A percentile compares a stretch with the other conserved stretches of the same genome.
Conservation (phyloP, 2,888 invertebrate genomes). For the Chloroclysta siterata region DNA sequence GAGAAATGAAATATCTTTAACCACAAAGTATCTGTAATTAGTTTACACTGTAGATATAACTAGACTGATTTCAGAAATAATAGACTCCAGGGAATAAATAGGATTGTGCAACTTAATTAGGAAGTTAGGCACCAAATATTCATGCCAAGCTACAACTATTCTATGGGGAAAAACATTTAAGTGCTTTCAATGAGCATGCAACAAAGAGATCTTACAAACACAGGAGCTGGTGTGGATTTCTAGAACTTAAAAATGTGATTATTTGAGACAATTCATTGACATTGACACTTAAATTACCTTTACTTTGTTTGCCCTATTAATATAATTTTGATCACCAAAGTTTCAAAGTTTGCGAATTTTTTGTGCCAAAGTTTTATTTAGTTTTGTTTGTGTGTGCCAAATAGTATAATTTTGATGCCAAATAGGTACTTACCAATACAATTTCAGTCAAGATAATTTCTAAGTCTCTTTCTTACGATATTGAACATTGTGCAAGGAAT, state of each 20-base stretch:
- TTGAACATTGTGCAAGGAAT: slow-evolving; percentile 8
- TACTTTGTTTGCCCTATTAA: neutral
- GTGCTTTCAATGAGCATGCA: slow-evolving; percentile 24
- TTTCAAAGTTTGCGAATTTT: slow-evolving; percentile 17
- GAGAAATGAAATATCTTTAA: no score
- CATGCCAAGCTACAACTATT: slow-evolving; percentile 21
- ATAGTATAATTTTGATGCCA: slow-evolving; percentile 21
- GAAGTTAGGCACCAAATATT: slow-evolving; percentile 12
- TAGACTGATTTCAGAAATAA: no score
- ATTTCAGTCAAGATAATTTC: slow-evolving; percentile 13
- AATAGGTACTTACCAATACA: slow-evolving; percentile 21
- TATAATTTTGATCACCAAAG: neutral
- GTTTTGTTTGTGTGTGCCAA: slow-evolving; percentile 12
- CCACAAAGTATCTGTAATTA: no score
- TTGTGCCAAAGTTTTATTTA: slow-evolving; percentile 22
- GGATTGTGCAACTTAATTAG: no score
- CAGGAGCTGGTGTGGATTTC: slow-evolving; percentile 31
- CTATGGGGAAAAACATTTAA: slow-evolving; percentile 1
- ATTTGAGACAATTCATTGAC: slow-evolving; percentile 13
- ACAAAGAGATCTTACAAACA: slow-evolving; percentile 26
- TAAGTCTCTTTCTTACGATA: slow-evolving; percentile 12
- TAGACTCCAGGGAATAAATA: no score
- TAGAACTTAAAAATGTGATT: slow-evolving; percentile 41
- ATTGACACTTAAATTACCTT: neutral
- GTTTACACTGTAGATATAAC: no score